Evolutionary conservation across 2,888 invertebrate genomes (phyloP), one percentile per base, ranked within the genome.

Genomic region (Dicyrtomina minuta): DNA sequence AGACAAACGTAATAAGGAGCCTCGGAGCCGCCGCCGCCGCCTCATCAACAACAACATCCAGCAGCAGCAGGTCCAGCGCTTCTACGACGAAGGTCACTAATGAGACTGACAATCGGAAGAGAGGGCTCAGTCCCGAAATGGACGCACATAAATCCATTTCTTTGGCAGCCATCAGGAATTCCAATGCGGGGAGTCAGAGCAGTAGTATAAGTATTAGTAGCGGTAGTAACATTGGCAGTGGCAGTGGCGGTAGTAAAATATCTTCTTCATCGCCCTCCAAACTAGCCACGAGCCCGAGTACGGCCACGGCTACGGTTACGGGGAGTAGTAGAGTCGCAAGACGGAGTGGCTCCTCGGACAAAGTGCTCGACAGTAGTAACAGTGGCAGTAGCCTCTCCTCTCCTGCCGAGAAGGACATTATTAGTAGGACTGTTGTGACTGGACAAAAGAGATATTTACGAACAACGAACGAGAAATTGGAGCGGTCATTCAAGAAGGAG

Each of bases 331-430:
- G 56, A 44, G 43, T n/a, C 8, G 56, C 43, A 22, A 56, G 22
- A 15, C 26, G 17, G 44, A 44, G 15, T 12, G 12, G 44, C 43
- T 56, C 44, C 17, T 5, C 46, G 20, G 56, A 66, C n/a, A 27
- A 61, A 61, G 46, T 26, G 43, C 33, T 33, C 4, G 33, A 33
- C 33, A 33, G 33, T 33, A 33, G 33, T 33, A n/a, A n/a, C n/a
- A n/a, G n/a, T n/a, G n/a, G n/a, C n/a, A n/a, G n/a, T n/a, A n/a
- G n/a, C n/a, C n/a, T n/a, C n/a, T n/a, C n/a, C 24, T 33, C n/a
- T n/a, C n/a, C n/a, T n/a, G n/a, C 17, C 26, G 67, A 65, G 43
- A 70, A 33, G 15, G 73, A 68, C 39, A 70, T 59, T n/a, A n/a
- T n/a, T 24, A 71, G 46, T 10, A 66, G 46, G 17, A 67, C 66